Base-by-base conservation (phyloP, 2,797 vertebrate genomes). In the Mormyrops attenuatus region DNA sequence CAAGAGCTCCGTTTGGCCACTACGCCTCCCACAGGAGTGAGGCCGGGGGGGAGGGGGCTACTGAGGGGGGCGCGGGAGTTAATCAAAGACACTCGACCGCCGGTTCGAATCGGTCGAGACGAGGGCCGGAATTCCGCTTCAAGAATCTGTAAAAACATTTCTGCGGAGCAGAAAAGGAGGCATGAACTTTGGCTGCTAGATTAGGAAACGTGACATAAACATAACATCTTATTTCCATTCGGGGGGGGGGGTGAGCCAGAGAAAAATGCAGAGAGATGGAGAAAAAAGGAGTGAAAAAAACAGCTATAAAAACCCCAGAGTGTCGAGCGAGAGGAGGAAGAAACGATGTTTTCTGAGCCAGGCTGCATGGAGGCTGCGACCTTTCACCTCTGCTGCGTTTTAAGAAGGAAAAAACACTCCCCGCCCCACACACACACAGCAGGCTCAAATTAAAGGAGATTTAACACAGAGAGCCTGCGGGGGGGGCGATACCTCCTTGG, bases 401-500 rank as follows among this genome's bases (percentile, higher is more conserved):
- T 73, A 73, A 73, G 66, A 34, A 17, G 66, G 34, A 41, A 41
- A 17, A 17, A 38, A 6, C n/a, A 1, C 17, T 2, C 5, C 57
- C 1, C 47, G 8, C 22, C 8, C 73, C 38, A 41, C 34, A 77
- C 15, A 20, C 34, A 41, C 73, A 41, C 34, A 41, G 63, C 63
- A 69, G 63, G 26, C 63, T 69, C 63, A 69, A 69, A 34, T 34
- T 30, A 69, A 66, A 66, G 22, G 60, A 66, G 60, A 9, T 66
- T 66, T 66, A 30, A 15, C 11, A 30, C 4, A 0, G 26, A 69
- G 26, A 69, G 63, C 88, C 60, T 88, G 44, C 73, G 50, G 82
- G 57, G 82, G 57, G 85, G 88, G 80, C 87, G 88, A 92, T 96
- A 97, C 96, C 96, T 96, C 98, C 97, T 98, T 98, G 95, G 94